These are phyloP conservation scores for Lasiurus cinereus DNA, from an alignment of 2,113 vertebrate species.

Conservation along the genomic window DNA sequence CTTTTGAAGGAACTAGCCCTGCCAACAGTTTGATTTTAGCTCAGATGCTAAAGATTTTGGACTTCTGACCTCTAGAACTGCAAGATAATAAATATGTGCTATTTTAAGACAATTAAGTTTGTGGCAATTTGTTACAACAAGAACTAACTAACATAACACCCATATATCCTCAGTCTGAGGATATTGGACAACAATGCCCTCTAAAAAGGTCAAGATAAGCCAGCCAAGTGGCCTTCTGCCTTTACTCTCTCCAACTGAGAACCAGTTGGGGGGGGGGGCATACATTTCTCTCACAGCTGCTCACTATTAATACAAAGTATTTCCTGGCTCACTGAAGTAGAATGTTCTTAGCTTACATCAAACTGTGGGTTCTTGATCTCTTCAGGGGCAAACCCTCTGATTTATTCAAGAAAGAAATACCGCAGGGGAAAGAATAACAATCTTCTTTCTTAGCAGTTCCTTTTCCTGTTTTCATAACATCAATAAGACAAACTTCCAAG, in stretches of 20 bases:
- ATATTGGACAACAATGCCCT: too few relatives aligned
- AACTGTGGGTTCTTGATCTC: neutral
- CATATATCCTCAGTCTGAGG: neutral
- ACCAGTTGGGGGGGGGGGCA: too few relatives aligned
- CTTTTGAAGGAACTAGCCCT: neutral
- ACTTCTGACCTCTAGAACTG: neutral
- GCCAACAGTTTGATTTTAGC: neutral
- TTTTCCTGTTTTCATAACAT: neutral
- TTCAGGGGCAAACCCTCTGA: neutral
- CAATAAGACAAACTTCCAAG: neutral
- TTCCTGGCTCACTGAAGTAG: neutral
- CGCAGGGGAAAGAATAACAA: neutral
- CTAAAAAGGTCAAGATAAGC: neutral
- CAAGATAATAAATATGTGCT: neutral
- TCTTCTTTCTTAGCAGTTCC: neutral
- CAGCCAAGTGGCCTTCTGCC: neutral
- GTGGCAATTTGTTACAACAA: neutral
- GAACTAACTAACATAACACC: neutral
- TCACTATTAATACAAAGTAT: neutral
- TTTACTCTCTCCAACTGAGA: neutral
- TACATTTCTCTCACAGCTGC: neutral
- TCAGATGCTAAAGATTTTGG: neutral
- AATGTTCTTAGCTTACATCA: neutral
- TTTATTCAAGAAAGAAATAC: neutral
- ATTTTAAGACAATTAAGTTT: neutral